A percentile compares a stretch with the other conserved stretches of the same genome.
Conservation (phyloP, 2,113 vertebrate genomes). For the Opisthocomus hoazin region DNA sequence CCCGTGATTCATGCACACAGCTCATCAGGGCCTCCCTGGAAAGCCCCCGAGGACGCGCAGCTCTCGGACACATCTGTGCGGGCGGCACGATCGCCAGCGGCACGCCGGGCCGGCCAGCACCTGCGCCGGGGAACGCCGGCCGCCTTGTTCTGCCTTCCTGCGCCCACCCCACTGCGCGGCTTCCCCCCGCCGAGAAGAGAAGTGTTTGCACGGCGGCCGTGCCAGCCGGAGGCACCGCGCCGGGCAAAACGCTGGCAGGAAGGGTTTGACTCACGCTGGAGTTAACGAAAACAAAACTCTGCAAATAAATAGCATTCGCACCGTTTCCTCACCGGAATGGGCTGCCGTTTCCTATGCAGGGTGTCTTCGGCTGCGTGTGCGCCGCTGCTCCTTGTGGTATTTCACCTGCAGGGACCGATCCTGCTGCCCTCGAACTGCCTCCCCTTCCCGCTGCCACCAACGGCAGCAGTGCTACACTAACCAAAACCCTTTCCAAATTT, state of each 20-base stretch:
- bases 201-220: neutral
- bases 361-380: neutral
- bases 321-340: neutral
- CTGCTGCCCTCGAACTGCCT: neutral
- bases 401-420: neutral
- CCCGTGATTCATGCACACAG: neutral
- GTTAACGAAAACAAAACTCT: constrained; percentile 1
- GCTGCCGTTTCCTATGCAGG: neutral
- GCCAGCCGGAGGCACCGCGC: neutral
- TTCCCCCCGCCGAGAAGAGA: neutral
- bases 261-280: neutral
- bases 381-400: neutral
- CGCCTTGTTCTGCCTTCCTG: neutral
- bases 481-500: neutral
- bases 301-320: neutral
- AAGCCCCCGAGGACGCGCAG: neutral
- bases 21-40: neutral
- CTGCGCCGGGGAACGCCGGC: neutral
- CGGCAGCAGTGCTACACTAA: fast-evolving
- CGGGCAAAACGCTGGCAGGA: neutral
- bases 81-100: neutral
- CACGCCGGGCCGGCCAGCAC: neutral
- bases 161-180: neutral
- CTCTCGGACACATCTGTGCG: neutral
- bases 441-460: neutral